Percentiles rank a stretch among this genome's conserved stretches.
These are phyloP conservation scores for Lethenteron reissneri DNA, from an alignment of 2,113 vertebrate genomes.

Conservation along the genomic window DNA sequence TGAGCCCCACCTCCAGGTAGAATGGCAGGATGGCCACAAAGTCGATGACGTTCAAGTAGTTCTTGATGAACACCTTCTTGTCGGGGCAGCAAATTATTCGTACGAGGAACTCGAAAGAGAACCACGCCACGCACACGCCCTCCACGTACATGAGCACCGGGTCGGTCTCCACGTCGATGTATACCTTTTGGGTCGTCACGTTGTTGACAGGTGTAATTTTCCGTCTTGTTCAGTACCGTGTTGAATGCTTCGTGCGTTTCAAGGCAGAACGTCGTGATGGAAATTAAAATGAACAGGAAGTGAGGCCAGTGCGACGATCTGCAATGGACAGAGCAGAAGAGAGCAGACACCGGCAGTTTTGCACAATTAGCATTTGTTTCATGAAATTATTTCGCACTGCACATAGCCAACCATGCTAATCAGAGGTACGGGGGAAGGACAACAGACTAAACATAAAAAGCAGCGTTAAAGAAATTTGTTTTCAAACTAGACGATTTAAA, in stretches of 20 bases:
- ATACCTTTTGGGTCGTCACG: conserved; percentile 35
- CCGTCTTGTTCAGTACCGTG: conserved; percentile 38
- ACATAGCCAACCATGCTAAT: too few relatives aligned
- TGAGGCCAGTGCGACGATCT: conserved; percentile 66
- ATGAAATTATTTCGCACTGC: too few relatives aligned
- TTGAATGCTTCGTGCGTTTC: conserved; percentile 89
- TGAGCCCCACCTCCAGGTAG: conserved; percentile 91
- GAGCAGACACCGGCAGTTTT: too few relatives aligned
- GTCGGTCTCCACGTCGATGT: conserved; percentile 56
- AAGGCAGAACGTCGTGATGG: conserved; percentile 91
- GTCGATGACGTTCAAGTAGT: conserved; percentile 95
- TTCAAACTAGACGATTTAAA: too few relatives aligned
- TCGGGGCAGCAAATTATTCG: conserved; percentile 85
- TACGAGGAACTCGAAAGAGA: conserved; percentile 96
- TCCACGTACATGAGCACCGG: conserved; percentile 93
- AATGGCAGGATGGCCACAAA: conserved; percentile 98
- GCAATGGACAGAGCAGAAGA: conserved; percentile 6
- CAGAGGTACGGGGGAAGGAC: too few relatives aligned
- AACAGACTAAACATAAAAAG: too few relatives aligned
- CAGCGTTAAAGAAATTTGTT: too few relatives aligned
- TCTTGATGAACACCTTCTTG: conserved; percentile 88
- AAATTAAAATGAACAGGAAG: conserved; percentile 96
- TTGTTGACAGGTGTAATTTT: conserved; percentile 41
- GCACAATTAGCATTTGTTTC: too few relatives aligned
- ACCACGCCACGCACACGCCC: conserved; percentile 92